Conservation (phyloP, 2,797 vertebrate genomes). For the Carduelis carduelis region DNA sequence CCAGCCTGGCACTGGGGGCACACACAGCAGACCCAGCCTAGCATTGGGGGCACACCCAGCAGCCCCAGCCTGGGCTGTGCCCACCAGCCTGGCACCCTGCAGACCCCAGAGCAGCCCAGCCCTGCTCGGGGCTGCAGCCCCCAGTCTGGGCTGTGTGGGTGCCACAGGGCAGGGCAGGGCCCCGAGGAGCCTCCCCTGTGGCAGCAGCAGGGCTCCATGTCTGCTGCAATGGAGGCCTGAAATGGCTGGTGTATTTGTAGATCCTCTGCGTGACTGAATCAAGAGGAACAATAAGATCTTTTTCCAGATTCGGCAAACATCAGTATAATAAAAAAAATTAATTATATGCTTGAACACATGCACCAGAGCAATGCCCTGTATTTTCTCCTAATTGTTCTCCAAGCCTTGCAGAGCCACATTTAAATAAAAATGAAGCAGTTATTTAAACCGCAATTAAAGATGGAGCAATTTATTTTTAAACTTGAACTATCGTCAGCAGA, state of each 20-base stretch:
- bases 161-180: accelerated
- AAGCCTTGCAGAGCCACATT: conserved; percentile 69
- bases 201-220: neutral
- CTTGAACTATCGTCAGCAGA: conserved; percentile 40
- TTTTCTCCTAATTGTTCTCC: conserved; percentile 76
- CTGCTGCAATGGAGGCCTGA: neutral
- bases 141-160: accelerated
- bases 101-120: neutral
- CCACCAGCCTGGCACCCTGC: neutral
- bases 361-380: conserved; percentile 67
- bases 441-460: conserved; percentile 79
- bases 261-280: conserved; percentile 60
- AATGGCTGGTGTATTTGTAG: conserved; percentile 28
- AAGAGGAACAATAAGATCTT: conserved; percentile 56
- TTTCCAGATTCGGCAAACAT: conserved; percentile 66
- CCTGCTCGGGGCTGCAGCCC: accelerated
- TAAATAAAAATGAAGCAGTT: conserved; percentile 79
- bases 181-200: accelerated
- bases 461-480: conserved; percentile 74
- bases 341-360: conserved; percentile 72
- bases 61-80: too few species aligned
- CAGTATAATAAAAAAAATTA: conserved; percentile 69
- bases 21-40: too few species aligned
- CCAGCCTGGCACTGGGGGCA: too few species aligned
- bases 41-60: too few species aligned